Percentiles rank a stretch among this genome's conserved stretches.
These are phyloP conservation scores for Ophioderma brevispina DNA, from an alignment of 35 echinoderm and acorn worm genomes.

Conservation along the genomic window DNA sequence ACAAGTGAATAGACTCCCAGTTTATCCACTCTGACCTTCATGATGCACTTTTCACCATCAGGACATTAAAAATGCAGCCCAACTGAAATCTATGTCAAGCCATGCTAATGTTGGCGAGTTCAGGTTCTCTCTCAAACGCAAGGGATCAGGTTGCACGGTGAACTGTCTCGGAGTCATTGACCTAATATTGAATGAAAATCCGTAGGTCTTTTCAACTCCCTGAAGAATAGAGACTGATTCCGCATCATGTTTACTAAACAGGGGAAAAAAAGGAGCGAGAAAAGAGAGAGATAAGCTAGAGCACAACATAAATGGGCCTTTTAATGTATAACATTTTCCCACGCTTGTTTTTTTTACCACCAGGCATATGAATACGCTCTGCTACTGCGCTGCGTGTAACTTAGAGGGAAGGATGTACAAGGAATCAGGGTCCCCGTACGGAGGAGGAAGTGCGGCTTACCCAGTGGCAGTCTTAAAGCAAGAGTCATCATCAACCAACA, in stretches of 20 bases:
- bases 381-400: too few relatives aligned
- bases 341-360: background rate
- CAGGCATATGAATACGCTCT: too few relatives aligned
- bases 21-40: background rate
- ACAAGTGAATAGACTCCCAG: too few relatives aligned
- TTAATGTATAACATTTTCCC: background rate
- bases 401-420: too few relatives aligned
- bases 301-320: background rate
- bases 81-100: background rate
- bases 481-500: too few relatives aligned
- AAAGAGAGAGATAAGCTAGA: too few relatives aligned
- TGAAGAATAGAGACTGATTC: background rate
- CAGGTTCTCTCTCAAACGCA: background rate
- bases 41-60: background rate
- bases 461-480: too few relatives aligned
- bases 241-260: background rate
- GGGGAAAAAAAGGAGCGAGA: too few relatives aligned
- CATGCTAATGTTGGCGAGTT: background rate
- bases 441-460: too few relatives aligned
- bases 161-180: background rate
- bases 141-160: background rate
- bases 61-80: background rate
- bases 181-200: background rate
- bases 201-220: slow-evolving; percentile 6
- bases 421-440: too few relatives aligned